Percentiles rank a stretch among this genome's conserved stretches.
These are phyloP conservation scores for Bombyx mori DNA, from an alignment of 1,140 invertebrate genomes.

Conservation along the genomic window ASM3026992v2 NC_085131.1:14367001-14367500, in stretches of 20 bases:
- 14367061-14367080: slow-evolving; percentile 76
- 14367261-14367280: slow-evolving; percentile 49
- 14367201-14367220: slow-evolving; percentile 49
- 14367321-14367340: slow-evolving; percentile 43
- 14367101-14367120: slow-evolving; percentile 81
- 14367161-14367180: slow-evolving; percentile 82
- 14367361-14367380: slow-evolving; percentile 50
- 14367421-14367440: slow-evolving; percentile 26
- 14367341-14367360: slow-evolving; percentile 29
- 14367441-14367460: slow-evolving; percentile 34
- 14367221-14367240: slow-evolving; percentile 65
- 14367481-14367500: slow-evolving; percentile 34
- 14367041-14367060: slow-evolving; percentile 44
- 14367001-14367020: slow-evolving; percentile 33
- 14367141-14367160: slow-evolving; percentile 76
- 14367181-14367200: slow-evolving; percentile 73
- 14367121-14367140: slow-evolving; percentile 72
- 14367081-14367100: slow-evolving; percentile 85
- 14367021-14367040: slow-evolving; percentile 36
- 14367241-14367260: slow-evolving; percentile 66
- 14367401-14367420: slow-evolving; percentile 23
- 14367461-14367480: slow-evolving; percentile 34
- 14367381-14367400: slow-evolving; percentile 39
- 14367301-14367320: slow-evolving; percentile 43
- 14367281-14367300: slow-evolving; percentile 52